phyloP scores from a whole-genome alignment of 37 sponge, comb jelly and placozoan species.

The Beroe forskalii region DNA sequence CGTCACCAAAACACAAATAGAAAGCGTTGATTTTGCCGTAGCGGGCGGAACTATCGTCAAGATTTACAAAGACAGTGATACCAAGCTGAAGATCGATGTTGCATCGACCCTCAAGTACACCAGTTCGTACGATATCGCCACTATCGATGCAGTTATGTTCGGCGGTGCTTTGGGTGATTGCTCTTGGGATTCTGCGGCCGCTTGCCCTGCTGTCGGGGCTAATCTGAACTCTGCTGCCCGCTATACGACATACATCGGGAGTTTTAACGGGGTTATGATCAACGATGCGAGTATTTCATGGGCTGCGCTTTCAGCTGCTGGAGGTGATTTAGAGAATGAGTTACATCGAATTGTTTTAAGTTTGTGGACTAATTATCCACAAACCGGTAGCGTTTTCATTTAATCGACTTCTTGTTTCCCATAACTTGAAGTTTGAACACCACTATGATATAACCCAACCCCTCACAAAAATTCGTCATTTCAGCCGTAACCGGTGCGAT shows the following conservation, averaged over 20 bases:
- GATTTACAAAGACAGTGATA: not conserved
- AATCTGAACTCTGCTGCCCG: not conserved
- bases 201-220: not conserved
- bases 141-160: not conserved
- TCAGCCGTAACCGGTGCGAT: not conserved
- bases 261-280: not conserved
- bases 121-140: not conserved
- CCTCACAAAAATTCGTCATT: no score
- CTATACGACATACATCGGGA: not conserved
- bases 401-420: no score
- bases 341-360: no score
- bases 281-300: not conserved
- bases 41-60: not conserved
- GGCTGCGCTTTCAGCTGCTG: not conserved
- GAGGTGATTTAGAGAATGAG: no score
- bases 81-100: not conserved
- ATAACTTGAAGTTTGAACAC: no score
- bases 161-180: not conserved
- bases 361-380: no score
- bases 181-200: not conserved
- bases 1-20: not conserved
- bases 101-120: not conserved
- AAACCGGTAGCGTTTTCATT: no score
- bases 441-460: no score
- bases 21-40: not conserved